Base-by-base conservation (phyloP, 2,888 invertebrate genomes). In the Drosophila multiciliata region DNA sequence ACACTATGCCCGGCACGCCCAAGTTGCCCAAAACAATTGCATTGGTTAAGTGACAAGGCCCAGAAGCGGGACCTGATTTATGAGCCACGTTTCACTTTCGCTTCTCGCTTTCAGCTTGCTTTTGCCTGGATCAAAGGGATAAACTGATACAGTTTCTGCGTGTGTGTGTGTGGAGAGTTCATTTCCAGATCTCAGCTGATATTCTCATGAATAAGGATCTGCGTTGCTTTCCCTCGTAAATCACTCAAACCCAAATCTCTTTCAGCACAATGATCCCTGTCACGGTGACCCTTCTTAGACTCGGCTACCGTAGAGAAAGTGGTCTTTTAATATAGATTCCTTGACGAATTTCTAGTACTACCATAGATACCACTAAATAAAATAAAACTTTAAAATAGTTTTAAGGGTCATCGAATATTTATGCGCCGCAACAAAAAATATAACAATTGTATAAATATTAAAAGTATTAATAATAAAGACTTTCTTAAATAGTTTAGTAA, bases 31-130 rank as follows among this genome's bases (percentile, higher is more conserved):
- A 68, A 66, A 87, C 78, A 88, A 88, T 73, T 69, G 78, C 69
- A 58, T 29, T 42, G 38, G 48, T 32, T 36, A 60, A 58, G 53
- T 58, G 74, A 70, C 61, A 60, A 60, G 32, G 32, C 60, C n/a
- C 59, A 62, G 60, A 66, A 45, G 57, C 32, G 54, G 40, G 23
- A 69, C 23, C 58, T 80, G 86, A 87, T 87, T 87, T 85, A 85
- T 87, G 77, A 38, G 36, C 72, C 64, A 59, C 53, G 70, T 75
- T 89, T 88, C 80, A 89, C 88, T 89, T 90, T 90, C 90, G 59
- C 66, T 80, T 35, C 54, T 66, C 72, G 57, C 42, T 20, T 26
- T 23, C 40, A 42, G 32, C 12, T 23, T 23, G 20, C 26, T 60
- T 23, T 35, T 15, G 63, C 65, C 32, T 63, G 71, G 52, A 66